Conservation (phyloP, 1,140 invertebrate species). For the Arctopsyche grandis region DNA sequence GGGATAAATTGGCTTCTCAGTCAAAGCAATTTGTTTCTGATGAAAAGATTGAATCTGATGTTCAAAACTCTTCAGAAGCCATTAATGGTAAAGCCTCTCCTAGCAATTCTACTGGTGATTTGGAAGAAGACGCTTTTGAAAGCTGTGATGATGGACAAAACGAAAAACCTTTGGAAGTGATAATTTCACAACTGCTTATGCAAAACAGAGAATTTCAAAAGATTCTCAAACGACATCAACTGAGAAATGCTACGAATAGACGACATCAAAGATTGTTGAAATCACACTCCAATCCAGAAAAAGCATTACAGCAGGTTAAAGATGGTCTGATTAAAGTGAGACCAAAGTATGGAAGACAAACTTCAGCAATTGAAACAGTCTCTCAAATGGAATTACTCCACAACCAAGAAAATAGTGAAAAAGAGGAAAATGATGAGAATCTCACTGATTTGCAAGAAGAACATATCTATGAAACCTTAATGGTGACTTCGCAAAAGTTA, state of each 20-base stretch:
- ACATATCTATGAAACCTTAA: conserved; percentile 65
- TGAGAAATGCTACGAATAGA: conserved; percentile 67
- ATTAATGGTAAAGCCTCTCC: conserved; percentile 56
- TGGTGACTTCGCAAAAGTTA: conserved; percentile 41
- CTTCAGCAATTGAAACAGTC: conserved; percentile 56
- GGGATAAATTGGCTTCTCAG: conserved; percentile 64
- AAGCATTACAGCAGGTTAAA: conserved; percentile 58
- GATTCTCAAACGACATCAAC: conserved; percentile 75
- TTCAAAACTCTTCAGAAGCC: conserved; percentile 57
- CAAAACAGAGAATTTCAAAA: conserved; percentile 86
- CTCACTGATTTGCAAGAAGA: conserved; percentile 60
- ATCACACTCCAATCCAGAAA: conserved; percentile 65
- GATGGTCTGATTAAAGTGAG: conserved; percentile 61
- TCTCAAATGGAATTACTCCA: neutral
- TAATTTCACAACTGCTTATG: conserved; percentile 84
- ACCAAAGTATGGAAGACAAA: conserved; percentile 64
- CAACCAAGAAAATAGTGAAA: neutral
- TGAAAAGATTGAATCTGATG: conserved; percentile 32
- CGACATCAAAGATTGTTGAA: conserved; percentile 68
- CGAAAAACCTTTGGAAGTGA: conserved; percentile 76
- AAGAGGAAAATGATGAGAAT: conserved; percentile 29
- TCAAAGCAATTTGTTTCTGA: conserved; percentile 53
- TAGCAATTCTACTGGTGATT: conserved; percentile 44
- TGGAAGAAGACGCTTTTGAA: conserved; percentile 58
- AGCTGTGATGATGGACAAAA: conserved; percentile 58